Conservation (phyloP, 2,797 vertebrate species). For the Anas capensis region DNA sequence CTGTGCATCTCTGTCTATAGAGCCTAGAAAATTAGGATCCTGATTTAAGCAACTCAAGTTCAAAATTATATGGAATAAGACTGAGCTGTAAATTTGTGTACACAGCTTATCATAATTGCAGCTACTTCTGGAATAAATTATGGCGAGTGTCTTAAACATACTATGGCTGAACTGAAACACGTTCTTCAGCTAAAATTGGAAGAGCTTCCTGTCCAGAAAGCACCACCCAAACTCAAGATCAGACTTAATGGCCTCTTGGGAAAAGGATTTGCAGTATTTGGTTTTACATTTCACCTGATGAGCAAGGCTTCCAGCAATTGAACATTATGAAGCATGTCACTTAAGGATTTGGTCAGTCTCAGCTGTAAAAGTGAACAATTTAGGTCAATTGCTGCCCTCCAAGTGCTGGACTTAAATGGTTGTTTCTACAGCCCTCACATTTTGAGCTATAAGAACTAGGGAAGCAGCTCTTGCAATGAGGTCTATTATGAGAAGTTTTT, state of each 20-base stretch:
- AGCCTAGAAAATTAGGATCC: not conserved
- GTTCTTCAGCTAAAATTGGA: not conserved
- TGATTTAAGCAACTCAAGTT: not conserved
- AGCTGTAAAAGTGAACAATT: not conserved
- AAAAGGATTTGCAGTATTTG: too few species aligned
- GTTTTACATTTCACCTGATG: not conserved
- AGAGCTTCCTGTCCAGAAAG: not conserved
- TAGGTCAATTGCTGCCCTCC: not conserved
- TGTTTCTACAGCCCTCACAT: not conserved
- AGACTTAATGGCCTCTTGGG: not conserved
- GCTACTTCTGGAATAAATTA: not conserved
- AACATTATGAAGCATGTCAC: too few species aligned
- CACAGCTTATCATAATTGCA: not conserved
- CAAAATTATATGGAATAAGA: not conserved
- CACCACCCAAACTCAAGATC: too few species aligned
- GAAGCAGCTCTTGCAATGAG: too few species aligned
- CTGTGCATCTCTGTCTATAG: not conserved
- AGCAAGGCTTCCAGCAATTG: not conserved
- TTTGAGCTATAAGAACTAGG: not conserved
- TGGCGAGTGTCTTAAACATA: accelerated
- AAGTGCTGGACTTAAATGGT: not conserved
- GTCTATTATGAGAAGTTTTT: not conserved
- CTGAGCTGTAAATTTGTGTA: not conserved
- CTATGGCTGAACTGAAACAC: not conserved
- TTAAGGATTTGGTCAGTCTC: not conserved